Evolutionary conservation across 2,888 invertebrate species (phyloP).

Genomic region (Drosophila meridionalis): DNA sequence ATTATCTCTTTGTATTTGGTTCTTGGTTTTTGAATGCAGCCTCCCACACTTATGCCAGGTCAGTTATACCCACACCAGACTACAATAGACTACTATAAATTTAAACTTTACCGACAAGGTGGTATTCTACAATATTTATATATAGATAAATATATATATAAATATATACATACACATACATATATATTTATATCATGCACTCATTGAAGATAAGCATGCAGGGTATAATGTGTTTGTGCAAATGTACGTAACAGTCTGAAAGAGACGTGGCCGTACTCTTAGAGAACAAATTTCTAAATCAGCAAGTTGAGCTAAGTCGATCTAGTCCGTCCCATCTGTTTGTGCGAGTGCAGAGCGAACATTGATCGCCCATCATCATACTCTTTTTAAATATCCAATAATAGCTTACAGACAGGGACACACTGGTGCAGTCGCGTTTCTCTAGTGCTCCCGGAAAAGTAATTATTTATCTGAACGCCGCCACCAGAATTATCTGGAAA

Average conservation of each 20-base stretch:
- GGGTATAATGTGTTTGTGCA: not conserved
- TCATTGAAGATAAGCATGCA: not conserved
- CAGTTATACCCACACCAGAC: constrained; percentile 24
- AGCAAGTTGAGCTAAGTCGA: not conserved
- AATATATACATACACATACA: not conserved
- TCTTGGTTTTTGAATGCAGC: constrained; percentile 22
- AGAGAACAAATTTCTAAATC: not conserved
- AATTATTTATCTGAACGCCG: too few species aligned
- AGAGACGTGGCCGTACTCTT: not conserved
- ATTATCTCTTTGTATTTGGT: constrained; percentile 58
- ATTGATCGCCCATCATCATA: too few species aligned
- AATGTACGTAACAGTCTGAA: not conserved
- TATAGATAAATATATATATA: not conserved
- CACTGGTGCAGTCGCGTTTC: too few species aligned
- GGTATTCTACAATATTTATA: constrained; percentile 5
- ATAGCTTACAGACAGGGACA: too few species aligned
- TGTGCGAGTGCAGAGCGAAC: not conserved
- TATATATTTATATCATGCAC: not conserved
- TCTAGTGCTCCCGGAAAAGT: too few species aligned
- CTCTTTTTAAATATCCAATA: too few species aligned
- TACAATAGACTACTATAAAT: constrained; percentile 40
- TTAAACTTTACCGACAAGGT: constrained; percentile 51
- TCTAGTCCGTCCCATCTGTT: not conserved
- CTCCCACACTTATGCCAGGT: constrained; percentile 27
- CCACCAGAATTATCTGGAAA: too few species aligned